A percentile compares a stretch with the other conserved stretches of the same genome.
These are phyloP conservation scores for Neogale vison DNA, from an alignment of 2,113 vertebrate genomes.

Conservation along the genomic window DNA sequence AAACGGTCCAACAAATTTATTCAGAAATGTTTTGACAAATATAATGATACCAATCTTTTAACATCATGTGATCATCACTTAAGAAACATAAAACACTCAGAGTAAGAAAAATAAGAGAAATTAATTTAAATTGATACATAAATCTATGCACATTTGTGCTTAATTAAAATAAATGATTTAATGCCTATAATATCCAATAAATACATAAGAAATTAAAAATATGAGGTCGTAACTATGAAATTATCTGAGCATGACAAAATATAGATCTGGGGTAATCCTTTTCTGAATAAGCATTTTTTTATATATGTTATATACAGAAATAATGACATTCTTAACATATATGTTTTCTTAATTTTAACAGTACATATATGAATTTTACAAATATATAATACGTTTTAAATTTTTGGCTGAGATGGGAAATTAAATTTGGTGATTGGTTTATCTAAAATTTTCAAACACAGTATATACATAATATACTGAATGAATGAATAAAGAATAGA, in stretches of 20 bases:
- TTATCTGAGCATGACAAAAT: not conserved
- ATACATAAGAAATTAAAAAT: not conserved
- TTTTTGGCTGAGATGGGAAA: not conserved
- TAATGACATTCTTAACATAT: not conserved
- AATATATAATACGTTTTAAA: not conserved
- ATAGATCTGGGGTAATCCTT: not conserved
- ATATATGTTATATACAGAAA: not conserved
- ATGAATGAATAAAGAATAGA: not conserved
- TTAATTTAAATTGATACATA: not conserved
- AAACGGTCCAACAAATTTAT: not conserved
- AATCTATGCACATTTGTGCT: not conserved
- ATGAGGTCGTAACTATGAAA: not conserved
- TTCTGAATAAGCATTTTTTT: not conserved
- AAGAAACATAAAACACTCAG: not conserved
- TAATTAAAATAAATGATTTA: not conserved
- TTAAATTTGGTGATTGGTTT: not conserved
- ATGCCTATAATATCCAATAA: not conserved
- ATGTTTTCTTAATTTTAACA: not conserved
- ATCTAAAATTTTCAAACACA: not conserved
- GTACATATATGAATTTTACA: not conserved
- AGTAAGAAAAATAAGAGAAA: not conserved
- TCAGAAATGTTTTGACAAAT: not conserved
- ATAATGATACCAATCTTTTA: not conserved
- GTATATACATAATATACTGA: not conserved
- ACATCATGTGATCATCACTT: not conserved